Percentiles rank a stretch among this genome's conserved stretches.
phyloP scores from a whole-genome alignment of 2,888 invertebrate species.

The Chrysolina oricalcia region DNA sequence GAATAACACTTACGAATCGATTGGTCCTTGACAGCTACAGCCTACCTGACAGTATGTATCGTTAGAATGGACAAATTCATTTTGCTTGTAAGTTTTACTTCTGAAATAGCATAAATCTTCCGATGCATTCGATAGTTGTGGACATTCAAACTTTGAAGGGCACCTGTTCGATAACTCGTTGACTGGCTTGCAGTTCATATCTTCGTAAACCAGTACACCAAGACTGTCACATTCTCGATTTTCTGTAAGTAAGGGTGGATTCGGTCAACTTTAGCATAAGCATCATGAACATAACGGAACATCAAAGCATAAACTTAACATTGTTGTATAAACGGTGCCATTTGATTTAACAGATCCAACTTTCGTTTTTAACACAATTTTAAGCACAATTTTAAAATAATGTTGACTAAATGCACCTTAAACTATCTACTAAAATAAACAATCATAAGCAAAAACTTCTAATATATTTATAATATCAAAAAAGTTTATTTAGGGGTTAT shows the following conservation, averaged over 20 bases:
- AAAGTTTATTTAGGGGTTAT: too few species aligned
- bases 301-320: too few species aligned
- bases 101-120: slow-evolving; percentile 50
- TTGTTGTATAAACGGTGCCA: too few species aligned
- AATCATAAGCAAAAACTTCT: too few species aligned
- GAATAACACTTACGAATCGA: slow-evolving; percentile 44
- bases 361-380: too few species aligned
- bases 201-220: slow-evolving; percentile 54
- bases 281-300: too few species aligned
- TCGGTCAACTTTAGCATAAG: too few species aligned
- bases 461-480: too few species aligned
- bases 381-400: too few species aligned
- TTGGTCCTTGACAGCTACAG: slow-evolving; percentile 50
- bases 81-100: slow-evolving; percentile 51
- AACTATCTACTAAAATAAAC: too few species aligned
- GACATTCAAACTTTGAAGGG: slow-evolving; percentile 50
- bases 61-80: slow-evolving; percentile 49
- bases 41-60: slow-evolving; percentile 54
- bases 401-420: too few species aligned
- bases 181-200: slow-evolving; percentile 51
- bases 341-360: too few species aligned
- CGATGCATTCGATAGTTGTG: slow-evolving; percentile 52
- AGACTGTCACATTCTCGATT: slow-evolving; percentile 44
- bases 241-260: not conserved
- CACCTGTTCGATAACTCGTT: slow-evolving; percentile 43